Evolutionary conservation across 35 echinoderm and acorn worm genomes (phyloP).

Genomic region (Ophiothrix spiculata): DNA sequence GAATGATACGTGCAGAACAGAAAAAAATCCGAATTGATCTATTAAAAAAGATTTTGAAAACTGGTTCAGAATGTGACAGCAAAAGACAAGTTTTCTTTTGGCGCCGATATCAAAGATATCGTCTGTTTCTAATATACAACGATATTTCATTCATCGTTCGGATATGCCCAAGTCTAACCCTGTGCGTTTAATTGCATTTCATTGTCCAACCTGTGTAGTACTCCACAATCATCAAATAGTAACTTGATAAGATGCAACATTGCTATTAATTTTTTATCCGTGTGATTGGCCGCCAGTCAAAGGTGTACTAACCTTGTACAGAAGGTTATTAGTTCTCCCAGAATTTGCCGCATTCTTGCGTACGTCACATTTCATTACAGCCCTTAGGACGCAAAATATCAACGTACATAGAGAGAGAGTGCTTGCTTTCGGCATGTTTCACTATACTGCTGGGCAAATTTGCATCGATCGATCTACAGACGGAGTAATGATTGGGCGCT

Average conservation of each 20-base stretch:
- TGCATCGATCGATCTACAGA: conserved; percentile 3
- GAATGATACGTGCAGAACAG: no score
- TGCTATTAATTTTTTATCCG: conserved; percentile 16
- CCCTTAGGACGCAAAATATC: conserved; percentile 1
- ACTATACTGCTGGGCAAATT: conserved; percentile 15
- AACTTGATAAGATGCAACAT: conserved; percentile 5
- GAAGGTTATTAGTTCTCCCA: conserved; percentile 5
- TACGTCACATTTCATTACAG: conserved; percentile 1
- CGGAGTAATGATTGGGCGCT: conserved; percentile 11
- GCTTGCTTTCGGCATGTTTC: background rate
- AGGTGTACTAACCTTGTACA: conserved; percentile 5
- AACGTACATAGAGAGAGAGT: conserved; percentile 8
- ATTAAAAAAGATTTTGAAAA: no score
- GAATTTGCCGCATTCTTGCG: background rate
- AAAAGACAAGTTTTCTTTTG: no score
- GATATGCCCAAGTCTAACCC: background rate
- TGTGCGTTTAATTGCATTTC: conserved; percentile 5
- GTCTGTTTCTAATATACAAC: conserved; percentile 1
- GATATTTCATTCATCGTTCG: background rate
- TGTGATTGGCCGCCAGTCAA: conserved; percentile 6
- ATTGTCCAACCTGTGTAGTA: conserved; percentile 9
- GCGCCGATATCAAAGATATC: background rate
- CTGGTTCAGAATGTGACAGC: no score
- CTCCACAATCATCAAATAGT: conserved; percentile 1
- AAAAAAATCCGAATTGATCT: no score